phyloP scores from a whole-genome alignment of 2,888 invertebrate genomes.

The Oscheius sp. region DNA sequence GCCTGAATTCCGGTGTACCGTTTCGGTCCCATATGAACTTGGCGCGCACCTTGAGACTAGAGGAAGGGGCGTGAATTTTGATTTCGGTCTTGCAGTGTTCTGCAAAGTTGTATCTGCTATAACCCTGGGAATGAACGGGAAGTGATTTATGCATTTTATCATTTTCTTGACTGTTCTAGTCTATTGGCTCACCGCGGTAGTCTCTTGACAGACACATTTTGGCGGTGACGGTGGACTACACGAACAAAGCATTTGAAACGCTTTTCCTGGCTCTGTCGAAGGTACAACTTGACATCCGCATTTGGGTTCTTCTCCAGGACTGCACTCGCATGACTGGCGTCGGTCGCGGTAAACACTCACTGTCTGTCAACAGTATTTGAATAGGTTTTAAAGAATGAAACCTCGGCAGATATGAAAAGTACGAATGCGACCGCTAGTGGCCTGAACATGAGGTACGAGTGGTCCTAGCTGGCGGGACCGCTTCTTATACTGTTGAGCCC shows the following conservation, averaged over 20 bases:
- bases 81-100: not conserved
- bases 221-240: constrained; percentile 51
- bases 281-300: constrained; percentile 48
- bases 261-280: constrained; percentile 23
- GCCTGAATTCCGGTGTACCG: too few relatives aligned
- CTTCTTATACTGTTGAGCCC: constrained; percentile 29
- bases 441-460: not conserved
- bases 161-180: too few relatives aligned
- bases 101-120: not conserved
- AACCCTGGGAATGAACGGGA: not conserved
- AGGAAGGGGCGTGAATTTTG: not conserved
- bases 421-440: not conserved
- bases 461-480: not conserved
- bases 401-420: constrained; percentile 4
- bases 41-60: not conserved
- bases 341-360: constrained; percentile 38
- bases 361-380: constrained; percentile 20
- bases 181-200: constrained; percentile 39
- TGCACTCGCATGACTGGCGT: constrained; percentile 51
- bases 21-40: too few relatives aligned
- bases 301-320: constrained; percentile 49
- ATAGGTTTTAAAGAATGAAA: not conserved
- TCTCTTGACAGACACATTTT: constrained; percentile 50
- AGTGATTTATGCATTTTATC: too few relatives aligned
- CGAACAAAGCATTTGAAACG: constrained; percentile 51